Base-by-base conservation (phyloP, 2,888 invertebrate genomes). In the Salpingus planirostris region DNA sequence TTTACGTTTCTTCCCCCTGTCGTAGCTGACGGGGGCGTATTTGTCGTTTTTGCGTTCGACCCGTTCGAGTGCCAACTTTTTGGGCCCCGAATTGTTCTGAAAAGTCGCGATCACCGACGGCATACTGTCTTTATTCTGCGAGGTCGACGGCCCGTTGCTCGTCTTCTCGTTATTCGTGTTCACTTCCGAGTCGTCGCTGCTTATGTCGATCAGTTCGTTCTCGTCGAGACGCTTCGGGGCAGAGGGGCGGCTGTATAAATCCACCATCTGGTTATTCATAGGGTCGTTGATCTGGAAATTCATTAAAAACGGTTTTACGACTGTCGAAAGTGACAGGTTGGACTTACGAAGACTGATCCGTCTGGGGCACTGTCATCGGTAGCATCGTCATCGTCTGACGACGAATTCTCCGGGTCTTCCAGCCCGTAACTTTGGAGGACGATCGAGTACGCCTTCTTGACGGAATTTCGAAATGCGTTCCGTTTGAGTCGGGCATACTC, bases 401-500 rank as follows among this genome's bases (percentile, higher is more conserved):
- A 68, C 27, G 69, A 67, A 21, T 69, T 49, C 24, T 51, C 47
- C 14, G 53, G 52, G 40, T 73, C 73, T 46, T 75, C 75, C 28
- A 78, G 60, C 2, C 78, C 78, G 56, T 80, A 80, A 50, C 74
- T 78, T 43, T 76, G 73, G 46, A 80, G 70, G 21, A 86, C 78
- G 37, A 80, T 75, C 48, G 79, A 76, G 57, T 85, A 85, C 1
- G 85, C 85, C 64, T 71, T 74, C 55, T 80, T 79, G n/a, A 89
- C 87, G 58, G 80, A 68, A 34, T 74, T 71, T 55, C 80, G 74
- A 60, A 92, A 89, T n/a, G 82, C 81, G 33, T 70, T 75, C 38
- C 80, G 74, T 65, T 89, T 89, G 54, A 84, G 80, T 52, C 80
- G 78, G 35, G 74, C 73, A 67, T 91, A 92, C 54, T 91, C 90